A percentile compares a stretch with the other conserved stretches of the same genome.
These are phyloP conservation scores for Pluvialis apricaria DNA, from an alignment of 2,113 vertebrate species.

Conservation along the genomic window DNA sequence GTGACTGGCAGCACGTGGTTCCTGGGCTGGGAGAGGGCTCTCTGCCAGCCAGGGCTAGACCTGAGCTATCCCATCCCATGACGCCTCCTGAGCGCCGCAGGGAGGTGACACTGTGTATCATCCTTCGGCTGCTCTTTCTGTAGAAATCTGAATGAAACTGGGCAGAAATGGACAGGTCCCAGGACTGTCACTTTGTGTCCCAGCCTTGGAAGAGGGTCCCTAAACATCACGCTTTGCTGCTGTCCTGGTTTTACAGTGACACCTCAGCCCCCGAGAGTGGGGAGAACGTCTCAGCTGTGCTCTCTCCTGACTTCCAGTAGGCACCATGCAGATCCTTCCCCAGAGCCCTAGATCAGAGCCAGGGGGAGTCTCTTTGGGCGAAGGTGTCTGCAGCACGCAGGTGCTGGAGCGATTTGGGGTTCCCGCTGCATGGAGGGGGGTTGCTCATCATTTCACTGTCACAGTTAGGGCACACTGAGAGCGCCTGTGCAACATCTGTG, in stretches of 20 bases:
- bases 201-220: neutral
- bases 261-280: neutral
- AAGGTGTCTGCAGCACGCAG: rapidly evolving
- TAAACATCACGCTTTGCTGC: neutral
- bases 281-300: neutral
- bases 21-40: neutral
- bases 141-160: neutral
- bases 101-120: rapidly evolving
- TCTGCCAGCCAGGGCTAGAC: neutral
- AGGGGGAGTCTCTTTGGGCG: neutral
- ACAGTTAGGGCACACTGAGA: neutral
- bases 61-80: neutral
- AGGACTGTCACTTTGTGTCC: neutral
- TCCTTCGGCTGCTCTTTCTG: neutral
- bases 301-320: neutral
- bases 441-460: neutral
- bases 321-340: neutral
- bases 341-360: neutral
- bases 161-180: neutral
- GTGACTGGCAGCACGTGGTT: neutral
- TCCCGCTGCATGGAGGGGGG: neutral
- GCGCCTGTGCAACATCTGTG: rapidly evolving
- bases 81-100: neutral
- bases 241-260: neutral
- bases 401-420: neutral